Evolutionary conservation across 2,113 vertebrate genomes (phyloP).

Genomic region (Lampris incognitus): DNA sequence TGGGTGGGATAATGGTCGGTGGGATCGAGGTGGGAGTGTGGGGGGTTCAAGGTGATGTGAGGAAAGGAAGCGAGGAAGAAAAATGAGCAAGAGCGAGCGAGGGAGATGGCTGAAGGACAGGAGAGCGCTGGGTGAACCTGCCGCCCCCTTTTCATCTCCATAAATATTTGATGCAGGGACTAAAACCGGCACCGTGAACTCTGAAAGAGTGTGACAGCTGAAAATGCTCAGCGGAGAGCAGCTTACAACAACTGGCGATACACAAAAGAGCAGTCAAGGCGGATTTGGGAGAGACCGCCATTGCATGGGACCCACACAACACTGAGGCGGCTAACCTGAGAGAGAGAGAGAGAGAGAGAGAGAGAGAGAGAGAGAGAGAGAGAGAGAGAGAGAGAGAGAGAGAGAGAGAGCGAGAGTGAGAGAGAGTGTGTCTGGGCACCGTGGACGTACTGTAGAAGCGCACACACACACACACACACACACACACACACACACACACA

Average conservation of each 20-base stretch:
- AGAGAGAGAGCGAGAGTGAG: neutral
- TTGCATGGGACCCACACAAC: too few species aligned
- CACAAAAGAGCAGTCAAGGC: conserved; percentile 18
- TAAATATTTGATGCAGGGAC: conserved; percentile 94
- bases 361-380: conserved; percentile 4
- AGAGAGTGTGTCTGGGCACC: conserved; percentile 5
- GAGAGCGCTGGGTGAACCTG: conserved; percentile 78
- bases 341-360: conserved; percentile 22
- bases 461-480: conserved; percentile 24
- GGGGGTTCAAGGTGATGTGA: conserved; percentile 84
- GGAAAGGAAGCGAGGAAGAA: conserved; percentile 61
- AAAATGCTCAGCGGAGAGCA: conserved; percentile 83
- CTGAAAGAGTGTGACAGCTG: conserved; percentile 90
- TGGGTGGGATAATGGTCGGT: too few species aligned
- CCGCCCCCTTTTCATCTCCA: conserved; percentile 73
- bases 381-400: neutral
- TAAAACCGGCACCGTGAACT: conserved; percentile 89
- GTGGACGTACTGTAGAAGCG: conserved; percentile 6
- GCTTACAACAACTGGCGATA: conserved; percentile 71
- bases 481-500: conserved; percentile 11
- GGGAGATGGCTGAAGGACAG: conserved; percentile 39
- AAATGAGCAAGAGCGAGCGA: neutral
- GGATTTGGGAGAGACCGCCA: conserved; percentile 2
- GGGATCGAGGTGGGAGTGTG: neutral
- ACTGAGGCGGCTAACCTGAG: neutral